phyloP scores from a whole-genome alignment of 2,113 vertebrate genomes.

The Anolis carolinensis region DNA sequence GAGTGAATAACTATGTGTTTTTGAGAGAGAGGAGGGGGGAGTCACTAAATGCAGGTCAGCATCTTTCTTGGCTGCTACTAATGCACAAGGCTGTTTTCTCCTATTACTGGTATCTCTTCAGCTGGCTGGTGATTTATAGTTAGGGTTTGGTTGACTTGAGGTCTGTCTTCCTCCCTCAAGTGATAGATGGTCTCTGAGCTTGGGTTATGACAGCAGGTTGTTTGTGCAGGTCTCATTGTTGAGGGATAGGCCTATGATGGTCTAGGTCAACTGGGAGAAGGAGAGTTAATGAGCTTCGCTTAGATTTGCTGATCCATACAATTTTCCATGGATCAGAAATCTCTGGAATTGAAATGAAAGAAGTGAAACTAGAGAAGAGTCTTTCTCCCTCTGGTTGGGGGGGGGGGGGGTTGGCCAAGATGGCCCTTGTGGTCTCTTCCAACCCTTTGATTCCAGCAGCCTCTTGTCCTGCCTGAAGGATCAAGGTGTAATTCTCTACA shows the following conservation, averaged over 20 bases:
- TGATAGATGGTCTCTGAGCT: neutral
- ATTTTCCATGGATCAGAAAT: constrained; percentile 3
- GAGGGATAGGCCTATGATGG: neutral
- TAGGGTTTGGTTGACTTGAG: constrained; percentile 8
- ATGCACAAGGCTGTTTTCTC: constrained; percentile 40
- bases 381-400: neutral
- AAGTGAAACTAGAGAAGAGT: neutral
- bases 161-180: neutral
- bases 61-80: constrained; percentile 40
- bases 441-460: neutral
- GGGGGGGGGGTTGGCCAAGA: too few relatives aligned
- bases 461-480: neutral
- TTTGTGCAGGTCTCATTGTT: neutral
- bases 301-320: neutral
- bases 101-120: constrained; percentile 13
- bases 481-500: neutral
- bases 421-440: too few relatives aligned
- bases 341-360: neutral
- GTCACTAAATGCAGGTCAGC: constrained; percentile 52
- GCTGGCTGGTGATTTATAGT: constrained; percentile 18
- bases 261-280: neutral
- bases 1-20: too few relatives aligned
- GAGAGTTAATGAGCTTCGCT: neutral
- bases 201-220: neutral
- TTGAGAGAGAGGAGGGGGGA: neutral